A percentile compares a stretch with the other conserved stretches of the same genome.
Conservation (phyloP, 2,797 vertebrate genomes). For the Coracias cyanogaster region DNA sequence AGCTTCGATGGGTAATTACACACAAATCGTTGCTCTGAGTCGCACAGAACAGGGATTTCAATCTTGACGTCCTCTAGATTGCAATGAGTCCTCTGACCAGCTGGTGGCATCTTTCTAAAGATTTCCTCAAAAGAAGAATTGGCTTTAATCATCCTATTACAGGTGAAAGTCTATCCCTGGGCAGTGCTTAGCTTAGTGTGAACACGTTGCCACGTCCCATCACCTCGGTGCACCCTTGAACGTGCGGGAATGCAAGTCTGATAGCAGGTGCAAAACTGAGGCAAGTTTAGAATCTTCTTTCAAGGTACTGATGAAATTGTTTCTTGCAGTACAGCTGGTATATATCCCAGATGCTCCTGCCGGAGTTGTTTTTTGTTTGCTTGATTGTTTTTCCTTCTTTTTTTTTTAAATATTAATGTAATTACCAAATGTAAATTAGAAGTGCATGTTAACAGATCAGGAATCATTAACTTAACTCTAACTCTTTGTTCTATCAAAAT, state of each 20-base stretch:
- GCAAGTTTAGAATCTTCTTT: background rate
- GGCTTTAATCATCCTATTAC: background rate
- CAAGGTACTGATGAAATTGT: background rate
- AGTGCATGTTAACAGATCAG: background rate
- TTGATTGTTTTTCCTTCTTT: background rate
- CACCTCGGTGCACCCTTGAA: background rate
- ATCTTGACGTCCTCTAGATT: background rate
- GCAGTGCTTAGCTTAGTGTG: background rate
- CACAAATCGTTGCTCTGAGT: background rate
- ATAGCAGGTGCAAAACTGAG: background rate
- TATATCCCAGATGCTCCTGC: background rate
- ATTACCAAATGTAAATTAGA: constrained; percentile 2
- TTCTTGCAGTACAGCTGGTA: background rate
- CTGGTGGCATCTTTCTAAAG: background rate
- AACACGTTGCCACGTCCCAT: background rate
- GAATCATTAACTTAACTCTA: background rate
- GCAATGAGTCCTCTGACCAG: background rate
- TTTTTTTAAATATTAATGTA: background rate
- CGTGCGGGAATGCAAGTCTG: background rate
- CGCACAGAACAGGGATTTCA: background rate
- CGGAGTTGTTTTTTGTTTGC: background rate
- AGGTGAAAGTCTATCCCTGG: background rate
- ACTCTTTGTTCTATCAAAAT: background rate
- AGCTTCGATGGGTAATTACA: rapidly evolving
- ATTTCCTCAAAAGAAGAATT: background rate